Conservation (phyloP, 2,113 vertebrate species). For the Indri indri region DNA sequence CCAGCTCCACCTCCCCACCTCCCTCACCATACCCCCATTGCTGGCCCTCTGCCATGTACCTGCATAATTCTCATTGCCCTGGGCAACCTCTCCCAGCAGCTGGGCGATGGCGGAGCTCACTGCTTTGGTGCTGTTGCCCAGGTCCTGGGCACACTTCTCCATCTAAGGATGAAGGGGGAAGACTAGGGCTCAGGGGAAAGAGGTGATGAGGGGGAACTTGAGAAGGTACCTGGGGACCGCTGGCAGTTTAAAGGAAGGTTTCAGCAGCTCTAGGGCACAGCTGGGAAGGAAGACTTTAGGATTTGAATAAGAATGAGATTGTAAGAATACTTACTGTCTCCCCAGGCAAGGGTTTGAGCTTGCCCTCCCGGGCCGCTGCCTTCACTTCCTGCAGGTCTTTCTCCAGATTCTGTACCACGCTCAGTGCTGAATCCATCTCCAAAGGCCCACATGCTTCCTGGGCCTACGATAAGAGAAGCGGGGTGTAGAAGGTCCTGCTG, state of each 20-base stretch:
- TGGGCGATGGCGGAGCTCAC: constrained; percentile 96
- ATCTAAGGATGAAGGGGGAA: constrained; percentile 82
- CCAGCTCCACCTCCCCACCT: background rate
- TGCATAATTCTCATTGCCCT: constrained; percentile 98
- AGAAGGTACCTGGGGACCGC: background rate
- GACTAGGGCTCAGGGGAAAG: background rate
- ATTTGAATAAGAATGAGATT: background rate
- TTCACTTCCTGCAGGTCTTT: constrained; percentile 95
- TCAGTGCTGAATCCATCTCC: constrained; percentile 96
- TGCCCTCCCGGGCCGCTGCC: constrained; percentile 91
- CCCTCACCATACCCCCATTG: background rate
- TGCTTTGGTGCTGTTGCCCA: constrained; percentile 95
- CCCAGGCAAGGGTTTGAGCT: constrained; percentile 94
- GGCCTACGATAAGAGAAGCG: constrained; percentile 83
- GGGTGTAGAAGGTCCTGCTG: background rate
- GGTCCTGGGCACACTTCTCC: constrained; percentile 96
- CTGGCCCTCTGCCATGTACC: constrained; percentile 79
- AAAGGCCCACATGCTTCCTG: constrained; percentile 97
- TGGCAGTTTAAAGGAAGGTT: background rate
- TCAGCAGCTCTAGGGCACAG: background rate
- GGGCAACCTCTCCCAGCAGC: constrained; percentile 95
- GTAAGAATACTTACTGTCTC: constrained; percentile 89
- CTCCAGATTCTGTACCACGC: constrained; percentile 92
- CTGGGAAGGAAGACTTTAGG: background rate
- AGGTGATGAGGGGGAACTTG: background rate